These are phyloP conservation scores for Cinclus cinclus DNA, from an alignment of 2,113 vertebrate species.

Conservation along the genomic window DNA sequence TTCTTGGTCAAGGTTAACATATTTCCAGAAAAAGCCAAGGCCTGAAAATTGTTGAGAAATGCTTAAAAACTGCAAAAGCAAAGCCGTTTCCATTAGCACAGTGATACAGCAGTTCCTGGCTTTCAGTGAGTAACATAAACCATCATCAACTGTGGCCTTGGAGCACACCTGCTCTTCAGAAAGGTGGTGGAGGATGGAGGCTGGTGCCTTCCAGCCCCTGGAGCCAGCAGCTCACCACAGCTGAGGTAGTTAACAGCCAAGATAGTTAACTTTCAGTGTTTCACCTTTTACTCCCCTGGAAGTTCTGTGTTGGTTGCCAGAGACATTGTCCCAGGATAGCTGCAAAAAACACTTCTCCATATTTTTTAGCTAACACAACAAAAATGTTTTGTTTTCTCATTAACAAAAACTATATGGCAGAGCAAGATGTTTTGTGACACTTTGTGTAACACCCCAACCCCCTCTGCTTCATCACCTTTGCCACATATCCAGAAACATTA, in stretches of 20 bases:
- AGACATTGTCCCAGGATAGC: not conserved
- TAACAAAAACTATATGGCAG: not conserved
- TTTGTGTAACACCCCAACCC: not conserved
- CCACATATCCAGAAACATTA: not conserved
- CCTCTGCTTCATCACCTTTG: not conserved
- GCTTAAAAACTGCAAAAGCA: not conserved
- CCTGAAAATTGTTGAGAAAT: not conserved
- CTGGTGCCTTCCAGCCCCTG: not conserved
- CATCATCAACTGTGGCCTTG: accelerated
- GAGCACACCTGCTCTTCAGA: not conserved
- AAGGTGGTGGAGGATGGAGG: not conserved
- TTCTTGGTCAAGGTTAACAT: not conserved
- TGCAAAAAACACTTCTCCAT: not conserved
- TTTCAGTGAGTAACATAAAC: not conserved
- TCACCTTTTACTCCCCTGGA: not conserved
- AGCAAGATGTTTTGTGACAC: not conserved
- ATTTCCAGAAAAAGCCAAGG: not conserved
- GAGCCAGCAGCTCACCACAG: accelerated
- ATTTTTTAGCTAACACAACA: not conserved
- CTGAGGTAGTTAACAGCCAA: not conserved
- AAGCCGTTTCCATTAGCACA: not conserved
- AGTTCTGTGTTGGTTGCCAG: not conserved
- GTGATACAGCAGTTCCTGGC: not conserved
- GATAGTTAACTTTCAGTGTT: not conserved
- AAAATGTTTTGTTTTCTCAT: not conserved